Base-by-base conservation (phyloP, 2,113 vertebrate species). In the Anhinga rufa region DNA sequence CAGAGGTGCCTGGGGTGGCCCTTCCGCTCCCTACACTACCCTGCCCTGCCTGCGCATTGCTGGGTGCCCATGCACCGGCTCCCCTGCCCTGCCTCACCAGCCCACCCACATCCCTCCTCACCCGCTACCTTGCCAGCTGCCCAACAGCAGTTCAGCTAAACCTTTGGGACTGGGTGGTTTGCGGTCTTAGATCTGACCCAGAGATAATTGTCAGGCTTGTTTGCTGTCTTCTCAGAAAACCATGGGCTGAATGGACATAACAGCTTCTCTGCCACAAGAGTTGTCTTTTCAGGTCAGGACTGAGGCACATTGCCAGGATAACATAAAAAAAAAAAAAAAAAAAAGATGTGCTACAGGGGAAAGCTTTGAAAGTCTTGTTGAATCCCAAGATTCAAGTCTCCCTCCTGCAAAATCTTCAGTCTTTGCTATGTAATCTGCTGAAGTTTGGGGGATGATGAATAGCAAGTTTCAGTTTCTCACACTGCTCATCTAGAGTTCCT, bases 81-180 rank as follows among this genome's bases (percentile, higher is more conserved):
- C 29, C 55, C 38, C 48, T 28, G 12, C 49, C 38, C 22, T 29
- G 38, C 34, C 29, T 51, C 17, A 22, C 16, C 24, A 58, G 60
- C 40, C 61, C 54, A 62, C 26, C 26, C 6, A 0, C 9, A 4
- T 4, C 28, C 16, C 21, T 57, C 28, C 17, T 44, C 22, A 12
- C 40, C 15, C 9, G 0, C 16, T 8, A 0, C 16, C 42, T 51
- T 4, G 0, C 51, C 76, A 65, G 57, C 34, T 48, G 46, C 57
- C 26, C 77, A 58, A 18, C 49, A 57, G 28, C 55, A 71, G 38
- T 6, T 38, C 65, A 44, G 36, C 14, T 40, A 40, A 69, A 36
- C 6, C 12, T 88, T 76, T 52, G 31, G 29, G n/a, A 34, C 0
- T 42, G 26, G 24, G 20, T 44, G 40, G 7, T 44, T 34, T 81